Evolutionary conservation across 2,888 invertebrate species (phyloP).

Genomic region (Cosmopolites sordidus): DNA sequence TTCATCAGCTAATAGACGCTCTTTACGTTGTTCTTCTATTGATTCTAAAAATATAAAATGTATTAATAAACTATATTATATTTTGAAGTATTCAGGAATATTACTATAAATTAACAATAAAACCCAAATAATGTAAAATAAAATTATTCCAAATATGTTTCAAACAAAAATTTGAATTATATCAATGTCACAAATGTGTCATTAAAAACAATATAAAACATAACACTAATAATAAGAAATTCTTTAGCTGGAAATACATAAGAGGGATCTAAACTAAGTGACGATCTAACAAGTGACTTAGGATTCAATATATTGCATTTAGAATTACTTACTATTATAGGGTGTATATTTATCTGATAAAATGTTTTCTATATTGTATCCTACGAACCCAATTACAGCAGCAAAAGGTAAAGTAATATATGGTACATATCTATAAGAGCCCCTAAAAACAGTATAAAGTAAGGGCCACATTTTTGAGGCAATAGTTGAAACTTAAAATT

Average conservation of each 20-base stretch:
- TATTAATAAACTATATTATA: neutral
- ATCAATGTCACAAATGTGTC: too few relatives aligned
- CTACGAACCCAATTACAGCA: slow-evolving; percentile 74
- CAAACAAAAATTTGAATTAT: too few relatives aligned
- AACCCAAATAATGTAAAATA: neutral
- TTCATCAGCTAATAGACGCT: slow-evolving; percentile 61
- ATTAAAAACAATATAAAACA: too few relatives aligned
- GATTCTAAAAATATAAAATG: slow-evolving; percentile 64
- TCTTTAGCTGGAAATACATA: too few relatives aligned
- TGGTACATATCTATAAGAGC: slow-evolving; percentile 60
- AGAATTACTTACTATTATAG: slow-evolving; percentile 58
- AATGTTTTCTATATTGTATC: slow-evolving; percentile 77
- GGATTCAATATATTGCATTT: too few relatives aligned
- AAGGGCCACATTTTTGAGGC: neutral
- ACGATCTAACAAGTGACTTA: too few relatives aligned
- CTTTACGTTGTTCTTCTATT: slow-evolving; percentile 68
- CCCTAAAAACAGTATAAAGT: neutral
- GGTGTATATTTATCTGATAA: slow-evolving; percentile 74
- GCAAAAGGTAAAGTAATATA: slow-evolving; percentile 80
- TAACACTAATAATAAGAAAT: too few relatives aligned
- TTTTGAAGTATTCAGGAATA: neutral
- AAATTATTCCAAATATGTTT: too few relatives aligned
- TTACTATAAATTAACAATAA: neutral
- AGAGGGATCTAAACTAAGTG: too few relatives aligned
- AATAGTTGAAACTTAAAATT: too few relatives aligned